Conservation (phyloP, 2,113 vertebrate genomes). For the Pica pica region DNA sequence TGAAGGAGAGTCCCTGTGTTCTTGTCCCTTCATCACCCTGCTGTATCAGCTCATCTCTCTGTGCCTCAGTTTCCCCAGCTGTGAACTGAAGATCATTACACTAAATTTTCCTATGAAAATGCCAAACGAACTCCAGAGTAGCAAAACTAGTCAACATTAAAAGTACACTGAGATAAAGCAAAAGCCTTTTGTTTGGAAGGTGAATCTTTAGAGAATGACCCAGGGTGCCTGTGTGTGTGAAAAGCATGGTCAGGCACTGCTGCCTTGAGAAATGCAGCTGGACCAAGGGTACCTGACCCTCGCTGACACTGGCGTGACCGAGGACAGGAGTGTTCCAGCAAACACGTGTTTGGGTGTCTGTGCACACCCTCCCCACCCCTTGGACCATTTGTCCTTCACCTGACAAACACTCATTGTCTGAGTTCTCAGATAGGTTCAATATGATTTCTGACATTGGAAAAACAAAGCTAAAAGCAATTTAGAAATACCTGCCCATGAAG, state of each 20-base stretch:
- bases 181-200: not conserved
- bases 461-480: slow-evolving; percentile 91
- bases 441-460: slow-evolving; percentile 70
- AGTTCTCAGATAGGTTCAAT: slow-evolving; percentile 69
- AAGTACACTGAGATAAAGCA: rapidly evolving
- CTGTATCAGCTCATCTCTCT: not conserved
- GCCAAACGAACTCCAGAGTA: not conserved
- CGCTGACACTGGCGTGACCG: rapidly evolving
- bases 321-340: not conserved
- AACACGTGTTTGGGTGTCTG: not conserved
- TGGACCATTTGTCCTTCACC: slow-evolving; percentile 49
- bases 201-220: rapidly evolving
- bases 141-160: not conserved
- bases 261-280: not conserved
- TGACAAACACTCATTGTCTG: slow-evolving; percentile 68
- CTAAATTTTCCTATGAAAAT: not conserved
- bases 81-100: not conserved
- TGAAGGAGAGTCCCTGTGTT: not conserved
- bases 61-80: not conserved
- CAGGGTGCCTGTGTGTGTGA: not conserved
- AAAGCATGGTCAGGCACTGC: not conserved
- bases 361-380: not conserved
- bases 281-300: not conserved
- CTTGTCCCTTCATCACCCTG: not conserved
- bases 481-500: slow-evolving; percentile 83